Evolutionary conservation across 2,888 invertebrate genomes (phyloP), one percentile per base, ranked within the genome.

Genomic region (Epirrita christyi): DNA sequence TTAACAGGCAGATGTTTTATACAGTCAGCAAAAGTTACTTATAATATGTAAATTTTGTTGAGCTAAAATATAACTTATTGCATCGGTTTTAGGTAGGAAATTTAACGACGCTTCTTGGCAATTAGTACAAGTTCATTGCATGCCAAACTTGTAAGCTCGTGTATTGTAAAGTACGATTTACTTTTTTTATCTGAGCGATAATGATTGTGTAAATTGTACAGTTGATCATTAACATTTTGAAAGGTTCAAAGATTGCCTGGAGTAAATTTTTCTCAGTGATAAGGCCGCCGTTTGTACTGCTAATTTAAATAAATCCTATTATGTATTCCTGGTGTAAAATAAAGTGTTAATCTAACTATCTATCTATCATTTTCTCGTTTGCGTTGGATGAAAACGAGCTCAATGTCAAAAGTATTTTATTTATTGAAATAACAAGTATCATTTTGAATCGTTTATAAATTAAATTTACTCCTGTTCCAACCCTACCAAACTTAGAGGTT

Each of bases 1-100:
- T 73, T 71, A 71, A 60, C 63, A 69, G 59, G 56, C 67, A 71
- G 68, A 69, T 74, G 68, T 72, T 69, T 64, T 64, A 67, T 66
- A 68, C 64, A 70, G 65, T 70, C 63, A 34, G 67, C 61, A 45
- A 61, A 70, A 72, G 61, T 64, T 61, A 64, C 64, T 61, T 10
- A 48, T 34, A 38, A 38, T 61, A 61, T 53, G 9, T 11, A 5
- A 34, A 48, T 43, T 8, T 5, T 9, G 6, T 9, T 38, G 45
- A 2, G n/a, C 38, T 0, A 66, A 42, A 64, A 46, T 61, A 27
- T 27, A 45, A 44, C 48, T 55, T 66, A 42, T 3, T 6, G 2
- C 5, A 5, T 8, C 1, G 14, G 1, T 0, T 1, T 63, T 56
- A 47, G 41, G 63, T 29, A 13, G 11, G 37, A 37, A 58, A 52